Evolutionary conservation across 2,113 vertebrate genomes (phyloP).

Genomic region (Platysteira castanea): DNA sequence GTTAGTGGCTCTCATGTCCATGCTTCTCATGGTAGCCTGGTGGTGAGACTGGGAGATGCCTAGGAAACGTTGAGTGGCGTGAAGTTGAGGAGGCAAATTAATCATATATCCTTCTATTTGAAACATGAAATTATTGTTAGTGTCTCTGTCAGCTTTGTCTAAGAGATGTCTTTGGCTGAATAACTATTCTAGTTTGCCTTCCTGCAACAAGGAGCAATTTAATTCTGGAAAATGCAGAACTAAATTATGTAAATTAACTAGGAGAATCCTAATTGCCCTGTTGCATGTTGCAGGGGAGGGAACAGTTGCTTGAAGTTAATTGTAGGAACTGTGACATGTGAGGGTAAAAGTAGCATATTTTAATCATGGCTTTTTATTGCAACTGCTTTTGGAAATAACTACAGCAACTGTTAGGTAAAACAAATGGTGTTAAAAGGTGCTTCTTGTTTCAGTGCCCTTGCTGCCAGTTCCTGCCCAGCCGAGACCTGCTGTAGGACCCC

Average conservation of each 20-base stretch:
- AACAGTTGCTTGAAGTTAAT: slow-evolving; percentile 2
- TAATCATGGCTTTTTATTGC: not conserved
- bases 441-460: slow-evolving; percentile 90
- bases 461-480: slow-evolving; percentile 92
- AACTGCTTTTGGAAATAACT: not conserved
- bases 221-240: slow-evolving; percentile 35
- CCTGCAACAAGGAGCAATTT: not conserved
- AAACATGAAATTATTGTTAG: not conserved
- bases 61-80: not conserved
- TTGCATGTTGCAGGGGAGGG: slow-evolving; percentile 25
- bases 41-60: not conserved
- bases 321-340: not conserved
- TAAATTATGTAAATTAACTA: slow-evolving; percentile 29
- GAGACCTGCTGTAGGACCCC: slow-evolving; percentile 91
- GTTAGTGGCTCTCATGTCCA: not conserved
- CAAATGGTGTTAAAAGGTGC: slow-evolving; percentile 50
- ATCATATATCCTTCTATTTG: not conserved
- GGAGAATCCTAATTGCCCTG: slow-evolving; percentile 46
- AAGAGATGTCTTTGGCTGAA: not conserved
- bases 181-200: not conserved
- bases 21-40: not conserved
- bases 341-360: not conserved
- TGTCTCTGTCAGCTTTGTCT: not conserved
- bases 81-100: not conserved
- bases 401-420: not conserved